A percentile compares a stretch with the other conserved stretches of the same genome.
Conservation (phyloP, 2,797 vertebrate species). For the Nyctibius grandis region DNA sequence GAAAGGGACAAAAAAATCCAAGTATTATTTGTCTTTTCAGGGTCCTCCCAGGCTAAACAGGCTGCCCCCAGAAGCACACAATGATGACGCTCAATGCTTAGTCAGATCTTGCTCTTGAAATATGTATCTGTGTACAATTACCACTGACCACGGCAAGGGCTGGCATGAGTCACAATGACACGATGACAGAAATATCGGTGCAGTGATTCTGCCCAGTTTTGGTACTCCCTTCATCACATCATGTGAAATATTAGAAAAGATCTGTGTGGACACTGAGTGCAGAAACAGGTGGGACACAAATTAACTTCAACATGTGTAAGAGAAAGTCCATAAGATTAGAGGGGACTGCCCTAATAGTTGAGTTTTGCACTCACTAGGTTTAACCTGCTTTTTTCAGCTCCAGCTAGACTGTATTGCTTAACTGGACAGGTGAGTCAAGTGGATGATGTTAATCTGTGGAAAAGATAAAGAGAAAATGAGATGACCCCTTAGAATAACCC, state of each 20-base stretch:
- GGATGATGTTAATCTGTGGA: not conserved
- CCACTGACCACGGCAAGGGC: accelerated
- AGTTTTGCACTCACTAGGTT: not conserved
- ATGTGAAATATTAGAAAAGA: not conserved
- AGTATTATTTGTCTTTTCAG: not conserved
- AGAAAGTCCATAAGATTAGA: not conserved
- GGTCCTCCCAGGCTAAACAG: not conserved
- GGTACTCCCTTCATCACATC: not conserved
- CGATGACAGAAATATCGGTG: not conserved
- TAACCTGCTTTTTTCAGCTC: not conserved
- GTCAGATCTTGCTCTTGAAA: not conserved
- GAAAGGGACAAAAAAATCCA: not conserved
- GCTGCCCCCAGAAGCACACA: not conserved
- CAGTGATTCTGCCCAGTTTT: not conserved
- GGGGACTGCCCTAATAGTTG: not conserved
- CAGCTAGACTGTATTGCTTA: not conserved
- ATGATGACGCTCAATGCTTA: not conserved
- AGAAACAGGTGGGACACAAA: not conserved
- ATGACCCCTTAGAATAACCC: not conserved
- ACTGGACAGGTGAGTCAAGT: not conserved
- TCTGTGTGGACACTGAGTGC: not conserved
- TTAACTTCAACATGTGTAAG: not conserved
- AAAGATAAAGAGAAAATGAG: not conserved
- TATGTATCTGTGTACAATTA: not conserved
- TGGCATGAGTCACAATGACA: accelerated